These are phyloP conservation scores for Crenuchus spilurus DNA, from an alignment of 2,797 vertebrate species.

Conservation along the genomic window DNA sequence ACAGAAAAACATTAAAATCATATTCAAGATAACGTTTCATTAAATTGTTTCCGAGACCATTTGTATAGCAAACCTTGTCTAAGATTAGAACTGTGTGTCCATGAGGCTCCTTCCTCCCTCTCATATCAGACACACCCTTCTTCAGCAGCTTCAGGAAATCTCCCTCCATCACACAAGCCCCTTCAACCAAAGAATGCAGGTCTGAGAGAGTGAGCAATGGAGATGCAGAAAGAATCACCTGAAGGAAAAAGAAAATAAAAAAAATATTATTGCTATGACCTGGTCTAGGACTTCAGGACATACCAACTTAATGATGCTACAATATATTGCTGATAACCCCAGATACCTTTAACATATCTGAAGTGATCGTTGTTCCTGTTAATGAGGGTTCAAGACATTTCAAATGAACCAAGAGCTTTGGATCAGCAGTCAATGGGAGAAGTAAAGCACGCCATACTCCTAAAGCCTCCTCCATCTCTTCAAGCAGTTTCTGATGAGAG, in stretches of 20 bases:
- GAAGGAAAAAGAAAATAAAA: slow-evolving; percentile 24
- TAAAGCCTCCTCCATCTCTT: slow-evolving; percentile 80
- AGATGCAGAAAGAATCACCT: slow-evolving; percentile 83
- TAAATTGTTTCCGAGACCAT: no score
- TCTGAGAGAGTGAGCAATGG: slow-evolving; percentile 74
- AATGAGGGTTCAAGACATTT: slow-evolving; percentile 66
- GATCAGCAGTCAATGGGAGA: slow-evolving; percentile 71
- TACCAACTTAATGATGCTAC: not conserved
- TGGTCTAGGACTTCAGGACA: no score
- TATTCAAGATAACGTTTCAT: no score
- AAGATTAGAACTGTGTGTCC: slow-evolving; percentile 86
- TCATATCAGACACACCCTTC: slow-evolving; percentile 63
- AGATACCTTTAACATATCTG: slow-evolving; percentile 81
- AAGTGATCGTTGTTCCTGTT: slow-evolving; percentile 66
- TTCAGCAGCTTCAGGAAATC: slow-evolving; percentile 75
- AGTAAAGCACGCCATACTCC: slow-evolving; percentile 85
- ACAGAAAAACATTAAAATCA: no score
- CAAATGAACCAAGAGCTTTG: slow-evolving; percentile 68
- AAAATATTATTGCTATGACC: not conserved
- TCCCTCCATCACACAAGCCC: slow-evolving; percentile 72
- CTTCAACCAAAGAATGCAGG: slow-evolving; percentile 71
- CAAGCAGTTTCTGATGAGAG: slow-evolving; percentile 82
- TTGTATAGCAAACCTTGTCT: slow-evolving; percentile 80
- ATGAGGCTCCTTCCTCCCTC: slow-evolving; percentile 46
- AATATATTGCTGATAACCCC: not conserved